Percentiles rank a stretch among this genome's conserved stretches.
These are phyloP conservation scores for Bradypodion ventrale DNA, from an alignment of 2,797 vertebrate genomes.

Conservation along the genomic window DNA sequence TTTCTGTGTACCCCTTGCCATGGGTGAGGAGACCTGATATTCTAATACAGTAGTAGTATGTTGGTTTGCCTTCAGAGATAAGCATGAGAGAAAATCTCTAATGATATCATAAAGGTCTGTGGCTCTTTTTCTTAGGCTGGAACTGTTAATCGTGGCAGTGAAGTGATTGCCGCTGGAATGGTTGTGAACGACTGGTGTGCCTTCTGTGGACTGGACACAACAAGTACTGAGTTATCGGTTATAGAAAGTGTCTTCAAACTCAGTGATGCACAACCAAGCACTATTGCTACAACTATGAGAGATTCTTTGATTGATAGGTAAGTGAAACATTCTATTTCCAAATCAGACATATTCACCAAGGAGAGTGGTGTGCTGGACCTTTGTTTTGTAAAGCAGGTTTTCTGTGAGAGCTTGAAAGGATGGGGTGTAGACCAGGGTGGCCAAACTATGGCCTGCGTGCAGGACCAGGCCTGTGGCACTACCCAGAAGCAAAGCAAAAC, in stretches of 20 bases:
- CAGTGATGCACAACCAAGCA: constrained; percentile 89
- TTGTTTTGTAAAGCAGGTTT: neutral
- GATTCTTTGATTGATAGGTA: constrained; percentile 97
- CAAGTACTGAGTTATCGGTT: constrained; percentile 95
- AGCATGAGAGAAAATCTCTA: neutral
- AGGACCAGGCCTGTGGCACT: too few relatives aligned
- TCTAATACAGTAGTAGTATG: neutral
- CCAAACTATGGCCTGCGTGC: too few relatives aligned
- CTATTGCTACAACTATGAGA: constrained; percentile 94
- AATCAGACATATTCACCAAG: neutral
- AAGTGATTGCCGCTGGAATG: constrained; percentile 93
- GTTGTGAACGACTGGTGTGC: constrained; percentile 98
- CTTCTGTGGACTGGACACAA: constrained; percentile 97
- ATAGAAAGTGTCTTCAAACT: constrained; percentile 95
- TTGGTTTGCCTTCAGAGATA: neutral
- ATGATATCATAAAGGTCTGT: neutral
- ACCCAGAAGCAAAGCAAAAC: too few relatives aligned
- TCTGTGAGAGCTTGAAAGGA: neutral
- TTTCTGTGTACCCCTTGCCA: too few relatives aligned
- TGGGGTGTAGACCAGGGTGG: too few relatives aligned
- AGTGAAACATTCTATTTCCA: neutral
- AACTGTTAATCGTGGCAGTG: constrained; percentile 95
- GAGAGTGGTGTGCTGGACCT: neutral
- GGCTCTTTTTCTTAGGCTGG: constrained; percentile 79
- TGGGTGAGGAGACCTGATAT: neutral